A percentile compares a stretch with the other conserved stretches of the same genome.
Conservation (phyloP, 1,140 invertebrate species). For the Hesperophylax magnus region DNA sequence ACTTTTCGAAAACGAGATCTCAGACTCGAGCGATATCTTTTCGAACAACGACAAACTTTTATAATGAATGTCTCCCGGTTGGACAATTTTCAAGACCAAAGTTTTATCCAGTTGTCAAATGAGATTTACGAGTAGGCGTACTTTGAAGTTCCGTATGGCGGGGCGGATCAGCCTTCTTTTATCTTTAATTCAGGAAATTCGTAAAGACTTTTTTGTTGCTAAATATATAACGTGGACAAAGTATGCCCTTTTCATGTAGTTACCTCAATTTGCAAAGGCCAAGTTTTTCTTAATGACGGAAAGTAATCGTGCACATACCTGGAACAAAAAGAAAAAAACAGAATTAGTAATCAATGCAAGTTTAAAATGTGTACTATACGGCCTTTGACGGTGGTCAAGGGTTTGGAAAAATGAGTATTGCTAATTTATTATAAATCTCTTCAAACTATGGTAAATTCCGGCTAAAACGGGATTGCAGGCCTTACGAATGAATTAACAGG, state of each 20-base stretch:
- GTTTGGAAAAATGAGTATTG: no score
- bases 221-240: neutral
- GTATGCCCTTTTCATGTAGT: no score
- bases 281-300: neutral
- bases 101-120: constrained; percentile 33
- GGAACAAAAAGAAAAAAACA: constrained; percentile 1
- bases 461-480: no score
- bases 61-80: constrained; percentile 20
- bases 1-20: neutral
- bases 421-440: no score
- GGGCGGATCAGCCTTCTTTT: neutral
- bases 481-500: no score
- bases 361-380: no score
- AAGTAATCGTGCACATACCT: constrained; percentile 20
- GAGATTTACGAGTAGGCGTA: neutral
- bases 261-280: no score
- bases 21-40: constrained; percentile 17
- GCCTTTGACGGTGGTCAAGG: no score
- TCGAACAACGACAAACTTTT: constrained; percentile 10
- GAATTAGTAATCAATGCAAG: neutral
- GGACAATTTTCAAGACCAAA: constrained; percentile 4
- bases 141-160: neutral
- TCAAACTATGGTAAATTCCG: no score
- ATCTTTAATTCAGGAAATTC: neutral
- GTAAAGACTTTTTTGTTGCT: neutral